Conservation (phyloP, 2,113 vertebrate genomes). For the Eulemur macaco region DNA sequence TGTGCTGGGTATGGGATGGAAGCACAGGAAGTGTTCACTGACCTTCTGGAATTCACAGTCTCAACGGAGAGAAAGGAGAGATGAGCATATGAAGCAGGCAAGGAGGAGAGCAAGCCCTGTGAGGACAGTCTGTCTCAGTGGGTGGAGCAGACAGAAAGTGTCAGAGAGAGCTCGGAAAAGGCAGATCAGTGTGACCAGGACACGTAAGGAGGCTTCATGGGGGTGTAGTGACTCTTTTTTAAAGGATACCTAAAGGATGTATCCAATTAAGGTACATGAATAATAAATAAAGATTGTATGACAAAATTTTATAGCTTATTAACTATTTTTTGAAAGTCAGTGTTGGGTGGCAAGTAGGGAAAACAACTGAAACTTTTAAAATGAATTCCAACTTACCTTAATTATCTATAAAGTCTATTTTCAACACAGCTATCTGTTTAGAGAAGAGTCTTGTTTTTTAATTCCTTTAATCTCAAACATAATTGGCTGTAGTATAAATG, state of each 20-base stretch:
- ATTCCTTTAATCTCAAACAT: not conserved
- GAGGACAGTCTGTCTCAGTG: not conserved
- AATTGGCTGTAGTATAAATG: not conserved
- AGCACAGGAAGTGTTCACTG: not conserved
- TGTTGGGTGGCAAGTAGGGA: not conserved
- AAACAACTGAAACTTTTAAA: not conserved
- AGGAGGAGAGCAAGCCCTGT: rapidly evolving
- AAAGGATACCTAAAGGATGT: not conserved
- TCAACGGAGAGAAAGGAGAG: not conserved
- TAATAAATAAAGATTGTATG: not conserved
- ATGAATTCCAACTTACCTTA: not conserved
- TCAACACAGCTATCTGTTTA: not conserved
- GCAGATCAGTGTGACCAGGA: too few relatives aligned
- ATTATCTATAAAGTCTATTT: not conserved
- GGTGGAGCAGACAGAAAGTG: rapidly evolving
- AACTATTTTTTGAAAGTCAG: not conserved
- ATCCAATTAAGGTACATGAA: not conserved
- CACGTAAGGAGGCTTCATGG: rapidly evolving
- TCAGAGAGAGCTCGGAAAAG: not conserved
- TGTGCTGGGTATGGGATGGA: not conserved
- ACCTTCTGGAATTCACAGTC: too few relatives aligned
- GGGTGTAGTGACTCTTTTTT: not conserved
- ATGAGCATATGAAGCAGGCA: too few relatives aligned
- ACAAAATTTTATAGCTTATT: not conserved
- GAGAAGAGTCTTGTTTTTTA: not conserved